Evolutionary conservation across 2,797 vertebrate species (phyloP).

Genomic region (Dryobates pubescens): DNA sequence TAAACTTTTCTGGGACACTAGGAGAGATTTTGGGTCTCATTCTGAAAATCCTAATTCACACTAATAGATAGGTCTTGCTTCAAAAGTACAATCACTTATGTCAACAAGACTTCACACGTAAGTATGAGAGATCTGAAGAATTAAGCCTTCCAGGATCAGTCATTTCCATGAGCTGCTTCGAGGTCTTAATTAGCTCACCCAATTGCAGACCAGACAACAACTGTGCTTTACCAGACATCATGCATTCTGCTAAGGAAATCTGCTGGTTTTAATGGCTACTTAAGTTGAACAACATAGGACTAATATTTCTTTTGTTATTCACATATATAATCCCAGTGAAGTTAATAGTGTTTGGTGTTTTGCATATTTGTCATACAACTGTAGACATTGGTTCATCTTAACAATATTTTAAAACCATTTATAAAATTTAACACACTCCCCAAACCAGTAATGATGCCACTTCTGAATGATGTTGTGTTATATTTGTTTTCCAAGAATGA

Average conservation of each 20-base stretch:
- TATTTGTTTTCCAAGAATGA: conserved; percentile 24
- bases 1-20: background rate
- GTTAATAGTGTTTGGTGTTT: background rate
- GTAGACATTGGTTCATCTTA: background rate
- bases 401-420: background rate
- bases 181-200: background rate
- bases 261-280: background rate
- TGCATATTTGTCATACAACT: background rate
- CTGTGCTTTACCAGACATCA: background rate
- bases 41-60: conserved; percentile 8
- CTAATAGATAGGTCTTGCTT: background rate
- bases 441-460: background rate
- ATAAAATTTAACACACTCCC: background rate
- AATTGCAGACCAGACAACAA: background rate
- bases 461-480: background rate
- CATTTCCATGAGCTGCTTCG: background rate
- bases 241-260: background rate
- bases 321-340: background rate
- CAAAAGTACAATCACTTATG: background rate
- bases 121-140: background rate
- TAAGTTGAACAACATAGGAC: background rate
- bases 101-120: background rate
- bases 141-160: background rate
- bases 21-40: background rate
- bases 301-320: background rate